Conservation (phyloP, 2,113 vertebrate genomes). For the Cyanistes caeruleus region DNA sequence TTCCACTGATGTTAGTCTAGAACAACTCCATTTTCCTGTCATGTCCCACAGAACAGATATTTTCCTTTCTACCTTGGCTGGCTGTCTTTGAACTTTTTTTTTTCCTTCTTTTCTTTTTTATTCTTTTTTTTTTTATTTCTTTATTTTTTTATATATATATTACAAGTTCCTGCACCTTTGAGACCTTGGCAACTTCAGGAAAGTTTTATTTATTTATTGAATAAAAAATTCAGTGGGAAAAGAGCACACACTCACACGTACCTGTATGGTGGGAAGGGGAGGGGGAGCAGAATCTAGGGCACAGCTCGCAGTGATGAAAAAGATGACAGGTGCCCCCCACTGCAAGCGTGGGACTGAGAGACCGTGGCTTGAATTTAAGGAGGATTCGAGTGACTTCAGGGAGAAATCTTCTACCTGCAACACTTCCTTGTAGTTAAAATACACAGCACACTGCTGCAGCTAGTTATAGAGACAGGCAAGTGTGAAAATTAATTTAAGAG, state of each 20-base stretch:
- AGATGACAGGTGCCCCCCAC: slow-evolving; percentile 46
- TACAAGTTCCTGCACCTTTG: slow-evolving; percentile 8
- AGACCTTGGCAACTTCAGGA: slow-evolving; percentile 51
- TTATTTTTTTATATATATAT: neutral
- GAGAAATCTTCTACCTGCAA: slow-evolving; percentile 52
- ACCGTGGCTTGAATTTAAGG: slow-evolving; percentile 53
- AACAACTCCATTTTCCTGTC: neutral
- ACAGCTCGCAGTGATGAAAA: slow-evolving; percentile 41
- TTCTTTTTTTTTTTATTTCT: too few relatives aligned
- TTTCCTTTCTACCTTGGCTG: neutral
- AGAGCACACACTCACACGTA: neutral
- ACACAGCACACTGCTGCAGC: slow-evolving; percentile 19
- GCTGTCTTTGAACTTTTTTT: neutral
- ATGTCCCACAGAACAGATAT: neutral
- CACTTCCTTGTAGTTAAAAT: slow-evolving; percentile 55
- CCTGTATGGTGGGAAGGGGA: neutral
- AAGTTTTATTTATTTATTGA: slow-evolving; percentile 70
- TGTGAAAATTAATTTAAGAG: slow-evolving; percentile 64
- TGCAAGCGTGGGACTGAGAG: slow-evolving; percentile 46
- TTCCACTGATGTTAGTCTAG: neutral
- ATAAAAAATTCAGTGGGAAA: slow-evolving; percentile 56
- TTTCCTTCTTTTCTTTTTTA: accelerated
- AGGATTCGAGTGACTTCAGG: slow-evolving; percentile 47
- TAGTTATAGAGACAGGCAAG: slow-evolving; percentile 55
- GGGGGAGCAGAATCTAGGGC: slow-evolving; percentile 34